A percentile compares a stretch with the other conserved stretches of the same genome.
Evolutionary conservation across 2,113 vertebrate species (phyloP).

Genomic region (Gavialis gangeticus): DNA sequence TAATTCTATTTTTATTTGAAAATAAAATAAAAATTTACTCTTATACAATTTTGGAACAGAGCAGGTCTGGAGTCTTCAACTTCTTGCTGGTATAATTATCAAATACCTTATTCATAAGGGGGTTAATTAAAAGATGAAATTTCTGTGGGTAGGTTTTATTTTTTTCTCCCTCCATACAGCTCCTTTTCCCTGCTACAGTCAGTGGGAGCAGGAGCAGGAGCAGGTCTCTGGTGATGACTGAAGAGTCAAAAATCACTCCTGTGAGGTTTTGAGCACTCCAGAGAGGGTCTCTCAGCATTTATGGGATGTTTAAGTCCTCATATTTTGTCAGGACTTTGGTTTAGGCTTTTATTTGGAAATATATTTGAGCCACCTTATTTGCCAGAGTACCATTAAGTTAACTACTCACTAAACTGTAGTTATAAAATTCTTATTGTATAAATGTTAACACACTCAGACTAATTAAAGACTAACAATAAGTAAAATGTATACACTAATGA

Average conservation of each 20-base stretch:
- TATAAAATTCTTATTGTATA: slow-evolving; percentile 58
- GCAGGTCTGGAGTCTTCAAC: background rate
- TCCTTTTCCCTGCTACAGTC: background rate
- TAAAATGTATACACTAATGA: slow-evolving; percentile 77
- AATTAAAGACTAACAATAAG: slow-evolving; percentile 74
- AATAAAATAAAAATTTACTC: background rate
- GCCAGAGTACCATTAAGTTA: slow-evolving; percentile 42
- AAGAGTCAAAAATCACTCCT: background rate
- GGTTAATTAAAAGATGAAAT: background rate
- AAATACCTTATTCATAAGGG: background rate
- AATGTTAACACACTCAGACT: slow-evolving; percentile 70
- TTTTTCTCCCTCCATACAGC: background rate
- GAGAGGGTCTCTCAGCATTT: background rate
- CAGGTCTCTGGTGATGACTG: background rate
- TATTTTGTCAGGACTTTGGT: background rate
- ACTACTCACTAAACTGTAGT: slow-evolving; percentile 65
- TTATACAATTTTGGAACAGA: background rate
- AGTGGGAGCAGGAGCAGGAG: background rate
- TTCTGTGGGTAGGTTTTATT: background rate
- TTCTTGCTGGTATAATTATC: background rate
- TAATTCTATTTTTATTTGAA: too few species aligned
- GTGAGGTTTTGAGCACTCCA: background rate
- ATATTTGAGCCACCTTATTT: background rate
- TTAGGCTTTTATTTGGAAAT: background rate
- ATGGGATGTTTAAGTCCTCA: background rate